Conservation (phyloP, 2,888 invertebrate genomes). For the Cepaea hortensis region DNA sequence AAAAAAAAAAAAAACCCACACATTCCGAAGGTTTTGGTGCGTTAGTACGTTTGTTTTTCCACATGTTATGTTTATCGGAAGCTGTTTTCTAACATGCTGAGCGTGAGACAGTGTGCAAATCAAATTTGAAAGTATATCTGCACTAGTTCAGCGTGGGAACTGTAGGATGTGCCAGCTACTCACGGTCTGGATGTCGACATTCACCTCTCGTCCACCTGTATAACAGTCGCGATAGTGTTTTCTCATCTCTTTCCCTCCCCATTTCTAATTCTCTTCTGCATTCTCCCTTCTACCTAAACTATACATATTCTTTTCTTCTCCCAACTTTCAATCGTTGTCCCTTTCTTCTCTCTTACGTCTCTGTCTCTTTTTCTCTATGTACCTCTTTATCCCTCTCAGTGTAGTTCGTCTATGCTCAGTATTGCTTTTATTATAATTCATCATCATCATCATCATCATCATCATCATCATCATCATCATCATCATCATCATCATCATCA, state of each 20-base stretch:
- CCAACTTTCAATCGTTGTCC: not conserved
- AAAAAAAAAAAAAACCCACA: no score
- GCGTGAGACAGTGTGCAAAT: not conserved
- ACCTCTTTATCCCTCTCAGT: not conserved
- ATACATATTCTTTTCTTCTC: no score
- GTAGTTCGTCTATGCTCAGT: not conserved
- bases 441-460: not conserved
- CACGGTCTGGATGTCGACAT: not conserved
- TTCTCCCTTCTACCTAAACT: not conserved
- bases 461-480: slow-evolving; percentile 1
- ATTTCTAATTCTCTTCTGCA: not conserved
- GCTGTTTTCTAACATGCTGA: no score
- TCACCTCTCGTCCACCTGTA: slow-evolving; percentile 1
- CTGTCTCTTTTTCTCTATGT: not conserved
- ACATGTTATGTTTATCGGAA: no score
- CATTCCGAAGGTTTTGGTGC: no score
- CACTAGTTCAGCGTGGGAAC: slow-evolving; percentile 24
- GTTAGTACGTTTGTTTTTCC: no score
- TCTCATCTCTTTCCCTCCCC: not conserved
- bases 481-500: not conserved
- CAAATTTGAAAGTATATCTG: not conserved
- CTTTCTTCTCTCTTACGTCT: no score
- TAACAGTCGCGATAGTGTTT: not conserved
- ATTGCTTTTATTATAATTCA: not conserved
- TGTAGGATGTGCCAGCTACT: not conserved